Conservation (phyloP, 2,113 vertebrate species). For the Scalopus aquaticus region DNA sequence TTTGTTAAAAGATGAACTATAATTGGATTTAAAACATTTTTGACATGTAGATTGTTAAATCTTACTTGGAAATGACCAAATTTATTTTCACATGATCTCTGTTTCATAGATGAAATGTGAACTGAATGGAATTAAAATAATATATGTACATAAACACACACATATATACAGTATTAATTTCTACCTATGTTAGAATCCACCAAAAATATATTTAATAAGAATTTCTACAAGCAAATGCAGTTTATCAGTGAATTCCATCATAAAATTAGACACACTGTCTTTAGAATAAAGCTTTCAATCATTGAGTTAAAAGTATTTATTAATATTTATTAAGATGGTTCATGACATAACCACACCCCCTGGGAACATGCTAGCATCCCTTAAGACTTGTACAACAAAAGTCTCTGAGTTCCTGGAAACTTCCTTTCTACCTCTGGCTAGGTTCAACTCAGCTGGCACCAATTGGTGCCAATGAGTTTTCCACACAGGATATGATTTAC, state of each 20-base stretch:
- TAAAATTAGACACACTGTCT: neutral
- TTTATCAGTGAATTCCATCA: neutral
- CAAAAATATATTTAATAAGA: neutral
- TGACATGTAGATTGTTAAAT: constrained; percentile 55
- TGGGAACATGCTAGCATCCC: neutral
- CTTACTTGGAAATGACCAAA: constrained; percentile 51
- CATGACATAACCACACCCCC: neutral
- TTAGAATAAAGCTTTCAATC: neutral
- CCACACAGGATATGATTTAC: neutral
- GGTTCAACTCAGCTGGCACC: neutral
- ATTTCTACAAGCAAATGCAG: neutral
- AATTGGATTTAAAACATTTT: constrained; percentile 48
- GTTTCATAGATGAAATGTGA: neutral
- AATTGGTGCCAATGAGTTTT: neutral
- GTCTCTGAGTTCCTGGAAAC: neutral
- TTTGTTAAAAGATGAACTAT: neutral
- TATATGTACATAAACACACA: neutral
- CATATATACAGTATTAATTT: neutral
- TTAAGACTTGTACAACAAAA: neutral
- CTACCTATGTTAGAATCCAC: neutral
- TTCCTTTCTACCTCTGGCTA: neutral
- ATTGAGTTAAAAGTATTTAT: neutral
- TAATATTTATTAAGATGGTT: neutral
- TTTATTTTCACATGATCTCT: constrained; percentile 39
- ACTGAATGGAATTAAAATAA: neutral